Evolutionary conservation across 2,113 vertebrate species (phyloP), one percentile per base, ranked within the genome.

Genomic region (Synodontis membranacea): DNA sequence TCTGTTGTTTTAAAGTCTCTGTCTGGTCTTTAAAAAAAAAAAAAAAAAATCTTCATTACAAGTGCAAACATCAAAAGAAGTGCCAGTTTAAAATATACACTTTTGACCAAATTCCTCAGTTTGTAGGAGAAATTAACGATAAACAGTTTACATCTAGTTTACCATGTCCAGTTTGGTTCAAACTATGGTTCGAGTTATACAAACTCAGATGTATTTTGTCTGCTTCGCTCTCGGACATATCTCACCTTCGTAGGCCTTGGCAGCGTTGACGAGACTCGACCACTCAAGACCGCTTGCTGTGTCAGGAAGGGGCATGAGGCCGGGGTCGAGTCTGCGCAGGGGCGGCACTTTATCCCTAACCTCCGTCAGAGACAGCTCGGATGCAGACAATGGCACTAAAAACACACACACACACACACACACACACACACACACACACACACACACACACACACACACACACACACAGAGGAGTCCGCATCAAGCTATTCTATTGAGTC

Each of bases 251-350:
- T 95, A 98, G 0, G 96, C 97, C 90, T 97, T 97, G 78, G 97
- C 97, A 0, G 96, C 97, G 0, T 91, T 97, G 78, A 98, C 97
- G 74, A 98, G 93, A 88, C 97, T 98, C 91, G 97, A 95, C 97
- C 97, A 98, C 92, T 98, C 96, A 0, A 98, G 94, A 19, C 96
- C 97, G 0, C 95, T 86, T 4, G 96, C 96, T 0, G 97, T 96
- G 92, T 98, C 97, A 0, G 97, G 97, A 11, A 98, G 95, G 0
- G 97, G 97, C 96, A 98, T 97, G 91, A 98, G 94, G 0, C 96
- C 96, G 0, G 96, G 96, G 75, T 97, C 97, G 0, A 96, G 91
- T 60, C 95, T 93, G 58, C 96, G 92, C 66, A 96, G 88, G 0
- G 96, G 94, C 52, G 94, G 92, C 6, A 95, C 92, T 88, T 95